Evolutionary conservation across 2,797 vertebrate species (phyloP).

Genomic region (Apogon talboti): DNA sequence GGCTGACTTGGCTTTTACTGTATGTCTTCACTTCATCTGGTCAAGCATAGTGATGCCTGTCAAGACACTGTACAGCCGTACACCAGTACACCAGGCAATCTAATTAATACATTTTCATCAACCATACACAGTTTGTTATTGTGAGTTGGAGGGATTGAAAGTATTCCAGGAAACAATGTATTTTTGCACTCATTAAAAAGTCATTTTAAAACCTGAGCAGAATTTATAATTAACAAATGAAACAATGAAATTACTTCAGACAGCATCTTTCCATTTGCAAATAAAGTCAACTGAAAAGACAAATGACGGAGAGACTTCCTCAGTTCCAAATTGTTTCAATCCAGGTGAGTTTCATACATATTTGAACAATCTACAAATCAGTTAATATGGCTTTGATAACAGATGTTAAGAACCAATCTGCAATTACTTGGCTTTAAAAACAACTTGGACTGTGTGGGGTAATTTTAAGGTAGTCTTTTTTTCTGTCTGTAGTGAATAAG

Average conservation of each 20-base stretch:
- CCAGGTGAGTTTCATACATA: not conserved
- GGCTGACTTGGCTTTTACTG: constrained; percentile 33
- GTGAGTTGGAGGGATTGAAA: constrained; percentile 33
- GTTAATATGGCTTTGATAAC: constrained; percentile 26
- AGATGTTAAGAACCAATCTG: constrained; percentile 12
- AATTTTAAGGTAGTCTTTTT: constrained; percentile 39
- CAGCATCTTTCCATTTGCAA: not conserved
- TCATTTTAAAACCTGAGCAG: constrained; percentile 16
- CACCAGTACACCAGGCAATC: constrained; percentile 70
- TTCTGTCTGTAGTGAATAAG: not conserved
- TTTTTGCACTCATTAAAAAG: constrained; percentile 29
- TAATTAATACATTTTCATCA: constrained; percentile 83
- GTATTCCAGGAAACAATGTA: constrained; percentile 25
- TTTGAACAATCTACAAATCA: constrained; percentile 18
- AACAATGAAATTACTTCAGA: constrained; percentile 17
- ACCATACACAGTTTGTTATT: constrained; percentile 46
- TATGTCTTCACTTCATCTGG: constrained; percentile 37
- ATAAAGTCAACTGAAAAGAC: constrained; percentile 3
- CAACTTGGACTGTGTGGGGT: constrained; percentile 31
- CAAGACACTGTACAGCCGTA: constrained; percentile 52
- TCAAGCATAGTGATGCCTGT: constrained; percentile 27
- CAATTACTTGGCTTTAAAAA: constrained; percentile 33
- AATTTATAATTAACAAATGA: not conserved
- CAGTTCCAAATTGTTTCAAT: no score
- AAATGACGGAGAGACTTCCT: not conserved